These are phyloP conservation scores for Zeus faber DNA, from an alignment of 2,113 vertebrate genomes.

Conservation along the genomic window DNA sequence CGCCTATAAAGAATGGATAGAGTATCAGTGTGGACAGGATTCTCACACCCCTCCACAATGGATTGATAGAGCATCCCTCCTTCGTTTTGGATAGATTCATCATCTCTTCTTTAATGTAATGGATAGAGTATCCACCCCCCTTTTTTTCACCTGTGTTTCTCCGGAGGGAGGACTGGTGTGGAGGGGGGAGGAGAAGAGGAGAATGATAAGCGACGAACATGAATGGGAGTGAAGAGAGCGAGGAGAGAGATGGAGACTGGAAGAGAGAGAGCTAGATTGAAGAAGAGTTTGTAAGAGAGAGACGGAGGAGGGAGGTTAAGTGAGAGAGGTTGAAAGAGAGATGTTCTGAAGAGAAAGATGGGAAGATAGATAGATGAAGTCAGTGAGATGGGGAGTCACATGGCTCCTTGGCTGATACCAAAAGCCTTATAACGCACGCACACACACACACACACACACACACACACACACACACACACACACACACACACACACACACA, in stretches of 20 bases:
- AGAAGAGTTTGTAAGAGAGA: not conserved
- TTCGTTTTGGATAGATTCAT: no score
- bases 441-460: no score
- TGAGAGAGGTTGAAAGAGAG: not conserved
- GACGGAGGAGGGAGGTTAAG: not conserved
- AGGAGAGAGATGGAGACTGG: not conserved
- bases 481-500: no score
- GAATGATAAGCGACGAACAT: not conserved
- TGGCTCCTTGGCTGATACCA: constrained; percentile 6
- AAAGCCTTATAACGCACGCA: constrained; percentile 13
- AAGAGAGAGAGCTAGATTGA: not conserved
- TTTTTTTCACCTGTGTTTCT: no score
- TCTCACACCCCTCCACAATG: no score
- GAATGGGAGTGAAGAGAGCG: no score
- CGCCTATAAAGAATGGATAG: no score
- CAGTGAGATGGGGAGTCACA: constrained; percentile 2
- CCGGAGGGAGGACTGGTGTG: constrained; percentile 1
- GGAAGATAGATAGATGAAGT: not conserved
- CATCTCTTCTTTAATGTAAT: no score
- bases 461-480: no score
- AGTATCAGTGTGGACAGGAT: no score
- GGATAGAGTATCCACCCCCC: no score
- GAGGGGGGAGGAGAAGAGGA: not conserved
- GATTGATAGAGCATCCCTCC: no score
- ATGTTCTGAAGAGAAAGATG: not conserved